Evolutionary conservation across 2,797 vertebrate species (phyloP).

Genomic region (Denticeps clupeoides): DNA sequence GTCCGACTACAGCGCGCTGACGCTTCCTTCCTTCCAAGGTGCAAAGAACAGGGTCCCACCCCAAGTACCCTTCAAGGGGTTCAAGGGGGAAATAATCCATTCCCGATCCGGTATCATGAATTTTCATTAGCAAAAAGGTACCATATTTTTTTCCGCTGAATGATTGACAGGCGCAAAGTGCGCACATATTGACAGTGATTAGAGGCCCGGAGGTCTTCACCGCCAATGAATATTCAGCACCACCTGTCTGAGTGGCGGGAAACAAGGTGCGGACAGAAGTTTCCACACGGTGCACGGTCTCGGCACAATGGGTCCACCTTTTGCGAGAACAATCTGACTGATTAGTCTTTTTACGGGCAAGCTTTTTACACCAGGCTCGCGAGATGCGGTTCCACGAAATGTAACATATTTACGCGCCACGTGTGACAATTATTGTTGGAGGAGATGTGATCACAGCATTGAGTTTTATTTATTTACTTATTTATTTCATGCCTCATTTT

Average conservation of each 20-base stretch:
- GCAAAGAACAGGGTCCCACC: too few species aligned
- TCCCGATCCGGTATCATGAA: constrained; percentile 29
- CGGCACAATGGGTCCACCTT: background rate
- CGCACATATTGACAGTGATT: constrained; percentile 30
- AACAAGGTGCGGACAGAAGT: constrained; percentile 35
- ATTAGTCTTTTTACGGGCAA: too few species aligned
- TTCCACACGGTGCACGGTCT: constrained; percentile 7
- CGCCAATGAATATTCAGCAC: constrained; percentile 30
- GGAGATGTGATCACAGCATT: too few species aligned
- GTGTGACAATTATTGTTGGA: too few species aligned
- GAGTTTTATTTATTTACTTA: too few species aligned
- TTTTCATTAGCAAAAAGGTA: constrained; percentile 37
- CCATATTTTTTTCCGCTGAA: constrained; percentile 41
- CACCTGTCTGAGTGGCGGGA: constrained; percentile 27
- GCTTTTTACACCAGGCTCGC: too few species aligned
- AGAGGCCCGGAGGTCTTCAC: constrained; percentile 18
- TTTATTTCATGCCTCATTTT: too few species aligned
- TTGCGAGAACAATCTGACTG: background rate
- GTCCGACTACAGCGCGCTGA: background rate
- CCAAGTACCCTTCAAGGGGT: constrained; percentile 2
- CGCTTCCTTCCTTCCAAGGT: background rate
- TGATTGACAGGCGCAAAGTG: constrained; percentile 35
- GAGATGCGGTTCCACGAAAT: too few species aligned
- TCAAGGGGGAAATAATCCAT: constrained; percentile 13
- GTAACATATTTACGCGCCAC: too few species aligned